Evolutionary conservation across 2,888 invertebrate genomes (phyloP).

Genomic region (Physocephala rufipes): DNA sequence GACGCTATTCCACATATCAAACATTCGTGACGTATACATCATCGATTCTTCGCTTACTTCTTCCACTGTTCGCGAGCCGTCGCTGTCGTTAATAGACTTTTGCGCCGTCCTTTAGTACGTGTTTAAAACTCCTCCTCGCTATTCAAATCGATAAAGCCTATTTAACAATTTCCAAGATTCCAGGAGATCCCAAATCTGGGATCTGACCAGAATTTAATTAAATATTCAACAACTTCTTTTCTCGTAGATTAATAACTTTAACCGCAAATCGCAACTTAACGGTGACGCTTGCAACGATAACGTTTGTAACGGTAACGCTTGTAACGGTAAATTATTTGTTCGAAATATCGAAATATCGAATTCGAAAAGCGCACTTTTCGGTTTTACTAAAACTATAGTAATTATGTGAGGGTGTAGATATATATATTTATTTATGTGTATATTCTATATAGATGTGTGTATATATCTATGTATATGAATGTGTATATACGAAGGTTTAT

Average conservation of each 20-base stretch:
- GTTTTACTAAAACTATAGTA: not conserved
- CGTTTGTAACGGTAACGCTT: too few species aligned
- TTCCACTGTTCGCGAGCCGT: not conserved
- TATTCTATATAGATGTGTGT: conserved; percentile 7
- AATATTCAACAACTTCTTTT: too few species aligned
- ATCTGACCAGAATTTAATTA: too few species aligned
- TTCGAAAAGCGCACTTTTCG: conserved; percentile 5
- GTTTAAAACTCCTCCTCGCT: too few species aligned
- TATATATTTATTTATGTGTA: not conserved
- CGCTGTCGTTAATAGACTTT: too few species aligned
- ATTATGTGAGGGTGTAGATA: not conserved
- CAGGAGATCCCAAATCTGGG: too few species aligned
- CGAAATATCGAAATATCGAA: conserved; percentile 13
- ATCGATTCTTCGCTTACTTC: conserved; percentile 48
- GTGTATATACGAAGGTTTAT: conserved; percentile 22
- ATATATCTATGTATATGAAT: conserved; percentile 29
- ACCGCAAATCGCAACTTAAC: too few species aligned
- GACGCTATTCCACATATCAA: conserved; percentile 68
- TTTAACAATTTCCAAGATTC: too few species aligned
- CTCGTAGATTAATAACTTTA: too few species aligned
- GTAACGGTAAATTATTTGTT: not conserved
- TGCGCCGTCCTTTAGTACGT: too few species aligned
- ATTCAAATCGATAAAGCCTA: too few species aligned
- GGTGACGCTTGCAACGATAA: too few species aligned
- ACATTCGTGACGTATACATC: conserved; percentile 68